These are phyloP conservation scores for Okapia johnstoni DNA, from an alignment of 2,113 vertebrate species.

Conservation along the genomic window DNA sequence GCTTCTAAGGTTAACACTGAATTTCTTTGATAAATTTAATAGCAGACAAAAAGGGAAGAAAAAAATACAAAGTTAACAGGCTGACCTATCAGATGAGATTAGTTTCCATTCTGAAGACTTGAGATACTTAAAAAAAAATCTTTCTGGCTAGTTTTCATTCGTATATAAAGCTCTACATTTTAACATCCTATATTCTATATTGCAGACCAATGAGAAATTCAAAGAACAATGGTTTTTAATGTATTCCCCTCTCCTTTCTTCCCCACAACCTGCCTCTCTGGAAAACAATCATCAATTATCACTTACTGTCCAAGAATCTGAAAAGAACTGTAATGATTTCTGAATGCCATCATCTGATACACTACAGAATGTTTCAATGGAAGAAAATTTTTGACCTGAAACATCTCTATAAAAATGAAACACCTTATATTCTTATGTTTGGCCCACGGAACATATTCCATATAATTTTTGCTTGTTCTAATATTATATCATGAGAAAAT, in stretches of 20 bases:
- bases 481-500: not conserved
- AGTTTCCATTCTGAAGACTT: conserved; percentile 13
- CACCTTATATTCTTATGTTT: not conserved
- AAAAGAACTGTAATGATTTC: not conserved
- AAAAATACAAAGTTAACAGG: not conserved
- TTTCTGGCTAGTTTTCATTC: not conserved
- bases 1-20: not conserved
- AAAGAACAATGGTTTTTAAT: not conserved
- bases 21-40: not conserved
- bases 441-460: not conserved
- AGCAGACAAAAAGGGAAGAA: not conserved
- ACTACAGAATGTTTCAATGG: not conserved
- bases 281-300: conserved; percentile 4
- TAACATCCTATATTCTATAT: not conserved
- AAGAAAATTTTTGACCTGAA: not conserved
- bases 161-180: not conserved
- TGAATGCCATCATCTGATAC: not conserved
- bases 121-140: not conserved
- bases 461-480: not conserved
- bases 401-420: not conserved
- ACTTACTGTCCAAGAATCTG: not conserved
- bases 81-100: not conserved
- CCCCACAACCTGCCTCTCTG: not conserved
- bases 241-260: not conserved
- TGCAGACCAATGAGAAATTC: conserved; percentile 9